Evolutionary conservation across 1,140 invertebrate species (phyloP), one percentile per base, ranked within the genome.

Genomic region (Bombus superbus): DNA sequence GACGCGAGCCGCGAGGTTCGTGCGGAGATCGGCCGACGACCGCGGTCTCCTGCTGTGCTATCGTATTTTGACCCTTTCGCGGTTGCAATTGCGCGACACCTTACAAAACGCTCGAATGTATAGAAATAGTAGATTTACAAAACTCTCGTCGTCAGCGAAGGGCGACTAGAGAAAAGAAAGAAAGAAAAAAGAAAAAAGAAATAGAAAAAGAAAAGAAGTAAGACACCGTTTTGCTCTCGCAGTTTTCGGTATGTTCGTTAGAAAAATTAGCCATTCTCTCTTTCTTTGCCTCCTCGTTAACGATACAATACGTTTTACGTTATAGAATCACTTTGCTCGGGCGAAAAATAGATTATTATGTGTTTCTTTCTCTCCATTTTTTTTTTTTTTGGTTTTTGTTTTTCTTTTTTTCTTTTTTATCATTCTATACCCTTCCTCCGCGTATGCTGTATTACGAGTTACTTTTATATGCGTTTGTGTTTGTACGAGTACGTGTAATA

Each of bases 291-390:
- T 76, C n/a, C 76, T 71, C n/a, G 32, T 78, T 40, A 38, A 86
- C 83, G 89, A 86, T 85, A 35, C 73, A 6, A 22, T 89, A 89
- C 84, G 68, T 73, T 89, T 86, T 86, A 69, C 66, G 66, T 80
- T 68, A 69, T 89, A 89, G 88, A 71, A 89, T 89, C 76, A 83
- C 79, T 83, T 89, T 82, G 85, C 66, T 69, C 84, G 62, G 81
- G 87, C 88, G 77, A 89, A 89, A 89, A 89, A 89, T 89, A 89
- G 88, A 89, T 86, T 89, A 86, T 81, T 89, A 89, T 86, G 66
- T 83, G 72, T 89, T 86, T 82, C 40, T 76, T 88, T 73, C 59
- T 83, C 68, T 83, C 40, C 68, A 77, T 59, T 38, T 88, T 75
- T 64, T 75, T 57, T n/a, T 10, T 53, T 47, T 82, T 85, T 71